phyloP scores from a whole-genome alignment of 1,140 invertebrate species.

The Halyomorpha halys region DNA sequence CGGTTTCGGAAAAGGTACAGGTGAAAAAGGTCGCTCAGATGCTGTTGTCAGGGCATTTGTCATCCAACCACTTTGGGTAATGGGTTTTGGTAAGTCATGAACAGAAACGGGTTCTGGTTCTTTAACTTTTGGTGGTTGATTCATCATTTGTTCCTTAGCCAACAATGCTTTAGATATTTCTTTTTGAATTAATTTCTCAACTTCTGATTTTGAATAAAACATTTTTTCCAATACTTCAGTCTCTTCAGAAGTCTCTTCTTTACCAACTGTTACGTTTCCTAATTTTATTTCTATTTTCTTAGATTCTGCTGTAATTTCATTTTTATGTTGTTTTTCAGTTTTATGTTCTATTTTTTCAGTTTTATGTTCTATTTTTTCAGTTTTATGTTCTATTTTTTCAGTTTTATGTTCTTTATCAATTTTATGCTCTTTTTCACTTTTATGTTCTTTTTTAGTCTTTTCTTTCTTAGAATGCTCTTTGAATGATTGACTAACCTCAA shows the following conservation, averaged over 20 bases:
- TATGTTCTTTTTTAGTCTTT: neutral
- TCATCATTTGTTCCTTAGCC: slow-evolving; percentile 15
- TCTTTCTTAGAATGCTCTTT: slow-evolving; percentile 6
- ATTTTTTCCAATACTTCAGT: slow-evolving; percentile 16
- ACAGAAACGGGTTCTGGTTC: neutral
- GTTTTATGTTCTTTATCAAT: slow-evolving; percentile 15
- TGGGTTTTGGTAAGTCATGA: slow-evolving; percentile 25
- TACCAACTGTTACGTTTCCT: neutral
- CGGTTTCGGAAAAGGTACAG: slow-evolving; percentile 24
- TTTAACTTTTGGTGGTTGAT: neutral
- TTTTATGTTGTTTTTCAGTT: slow-evolving; percentile 2
- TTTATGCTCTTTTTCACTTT: slow-evolving; percentile 9
- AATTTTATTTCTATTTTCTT: neutral
- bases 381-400: neutral
- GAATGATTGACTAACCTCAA: neutral
- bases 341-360: slow-evolving; percentile 2
- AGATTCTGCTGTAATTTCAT: slow-evolving; percentile 6
- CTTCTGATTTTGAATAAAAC: slow-evolving; percentile 27
- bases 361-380: neutral
- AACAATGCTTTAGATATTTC: slow-evolving; percentile 28
- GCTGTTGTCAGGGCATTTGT: slow-evolving; percentile 29
- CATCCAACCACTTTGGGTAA: slow-evolving; percentile 24
- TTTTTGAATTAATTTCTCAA: slow-evolving; percentile 27
- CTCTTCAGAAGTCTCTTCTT: neutral
- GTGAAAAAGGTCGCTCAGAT: slow-evolving; percentile 30